Conservation (phyloP, 2,113 vertebrate species). For the Eublepharis macularius region DNA sequence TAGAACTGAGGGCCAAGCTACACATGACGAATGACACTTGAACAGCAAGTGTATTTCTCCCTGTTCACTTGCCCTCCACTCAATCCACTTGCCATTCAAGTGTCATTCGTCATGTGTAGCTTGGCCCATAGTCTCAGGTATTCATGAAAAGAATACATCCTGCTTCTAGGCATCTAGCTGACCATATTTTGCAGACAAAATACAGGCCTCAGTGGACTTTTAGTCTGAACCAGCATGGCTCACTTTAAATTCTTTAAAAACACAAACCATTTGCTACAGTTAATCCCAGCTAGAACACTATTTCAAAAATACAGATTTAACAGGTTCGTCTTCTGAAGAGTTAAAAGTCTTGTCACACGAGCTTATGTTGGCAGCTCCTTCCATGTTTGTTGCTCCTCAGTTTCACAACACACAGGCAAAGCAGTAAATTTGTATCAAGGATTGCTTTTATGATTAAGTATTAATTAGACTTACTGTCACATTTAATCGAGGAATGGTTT, state of each 20-base stretch:
- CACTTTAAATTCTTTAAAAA: not conserved
- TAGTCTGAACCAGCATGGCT: not conserved
- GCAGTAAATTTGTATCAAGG: constrained; percentile 13
- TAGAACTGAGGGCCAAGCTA: too few species aligned
- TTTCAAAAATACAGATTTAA: not conserved
- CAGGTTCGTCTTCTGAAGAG: not conserved
- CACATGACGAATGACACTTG: too few species aligned
- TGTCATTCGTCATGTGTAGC: too few species aligned
- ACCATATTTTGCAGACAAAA: not conserved
- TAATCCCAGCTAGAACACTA: constrained; percentile 9
- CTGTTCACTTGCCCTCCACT: too few species aligned
- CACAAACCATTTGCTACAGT: not conserved
- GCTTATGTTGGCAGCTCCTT: not conserved
- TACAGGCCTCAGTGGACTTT: not conserved
- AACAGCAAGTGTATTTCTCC: too few species aligned
- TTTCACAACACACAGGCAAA: constrained; percentile 29
- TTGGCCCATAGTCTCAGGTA: not conserved
- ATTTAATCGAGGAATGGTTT: not conserved
- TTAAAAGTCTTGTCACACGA: constrained; percentile 2
- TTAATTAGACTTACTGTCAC: constrained; percentile 12
- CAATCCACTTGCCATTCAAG: too few species aligned
- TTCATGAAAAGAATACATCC: not conserved
- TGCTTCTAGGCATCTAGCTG: not conserved
- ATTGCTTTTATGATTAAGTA: constrained; percentile 21
- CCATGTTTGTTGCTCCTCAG: not conserved